Base-by-base conservation (phyloP, 2,888 invertebrate genomes). In the Lepetodrilus schrolli region DNA sequence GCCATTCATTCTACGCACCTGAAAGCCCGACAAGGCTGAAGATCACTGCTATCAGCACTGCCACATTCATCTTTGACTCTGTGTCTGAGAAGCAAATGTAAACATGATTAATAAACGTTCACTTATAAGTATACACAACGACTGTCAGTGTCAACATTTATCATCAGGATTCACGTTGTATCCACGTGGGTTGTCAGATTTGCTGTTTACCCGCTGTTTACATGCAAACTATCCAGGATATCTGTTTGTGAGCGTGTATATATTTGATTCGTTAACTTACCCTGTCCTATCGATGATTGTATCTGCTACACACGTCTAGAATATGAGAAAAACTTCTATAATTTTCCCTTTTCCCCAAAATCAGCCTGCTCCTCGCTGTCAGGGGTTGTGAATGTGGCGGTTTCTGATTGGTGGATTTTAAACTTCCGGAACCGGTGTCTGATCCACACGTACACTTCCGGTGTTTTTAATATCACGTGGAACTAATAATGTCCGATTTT, bases 311-410 rank as follows among this genome's bases (percentile, higher is more conserved):
- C n/a, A n/a, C n/a, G n/a, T n/a, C n/a, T n/a, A n/a, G n/a, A n/a
- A n/a, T n/a, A n/a, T n/a, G n/a, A n/a, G n/a, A n/a, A n/a, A n/a
- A n/a, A n/a, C n/a, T n/a, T n/a, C n/a, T n/a, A n/a, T n/a, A n/a
- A n/a, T n/a, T n/a, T n/a, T n/a, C n/a, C n/a, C 43, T 70, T 49
- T 5, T 49, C 37, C n/a, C 17, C 5, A 65, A 23, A 66, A 66
- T 65, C 72, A 73, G 71, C 70, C 72, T 72, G 78, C 50, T 73
- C 74, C 69, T 72, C 77, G 68, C 74, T 75, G 58, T 37, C 51
- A 75, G 76, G 58, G 78, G 75, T 76, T 66, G 79, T 80, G 80
- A 81, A 82, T 82, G 83, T 83, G 83, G 79, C 83, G 79, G 73
- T 38, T 65, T 70, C 38, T 78, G 78, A 81, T 83, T 83, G 83